Evolutionary conservation across 1,140 invertebrate genomes (phyloP), one percentile per base, ranked within the genome.

Genomic region (Latrodectus geometricus): DNA sequence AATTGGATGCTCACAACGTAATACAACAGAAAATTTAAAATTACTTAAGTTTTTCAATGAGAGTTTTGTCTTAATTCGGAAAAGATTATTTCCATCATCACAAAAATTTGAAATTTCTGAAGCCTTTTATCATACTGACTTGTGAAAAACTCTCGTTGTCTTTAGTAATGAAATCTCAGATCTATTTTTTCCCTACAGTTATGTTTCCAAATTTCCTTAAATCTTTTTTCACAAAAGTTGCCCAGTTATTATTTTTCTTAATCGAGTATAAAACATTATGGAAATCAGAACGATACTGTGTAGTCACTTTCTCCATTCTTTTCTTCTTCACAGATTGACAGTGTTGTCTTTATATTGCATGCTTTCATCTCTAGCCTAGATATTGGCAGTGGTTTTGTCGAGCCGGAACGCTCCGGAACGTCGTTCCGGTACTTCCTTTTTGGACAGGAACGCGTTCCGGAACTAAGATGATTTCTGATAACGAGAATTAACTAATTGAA

Each of bases 271-370:
- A 21, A n/a, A 35, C 66, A 35, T 68, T 50, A 9, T n/a, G 49
- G n/a, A 65, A 68, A 69, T 80, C 78, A 12, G 78, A 17, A 61
- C 65, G 69, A 14, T 52, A 80, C 20, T 69, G 14, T 15, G 9
- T 50, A 9, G 14, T 50, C n/a, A 69, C n/a, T 15, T 52, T 14
- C 9, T 68, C 23, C 4, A 80, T 48, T 8, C 69, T 48, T 9
- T 80, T 65, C 17, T 52, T 50, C 8, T 50, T 80, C 8, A 69
- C 49, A 9, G 65, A 69, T n/a, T 68, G 17, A 9, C 15, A 70
- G 52, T 50, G 65, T 68, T 8, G 49, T 65, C 9, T 50, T 65
- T 69, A 69, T 80, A 8, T 8, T n/a, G 52, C 78, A 80, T 17
- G 78, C n/a, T 14, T 69, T 11, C 4, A 80, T 12, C 20, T 80